Percentiles rank a stretch among this genome's conserved stretches.
Conservation (phyloP, 2,888 invertebrate genomes). For the Pelosia muscerda region DNA sequence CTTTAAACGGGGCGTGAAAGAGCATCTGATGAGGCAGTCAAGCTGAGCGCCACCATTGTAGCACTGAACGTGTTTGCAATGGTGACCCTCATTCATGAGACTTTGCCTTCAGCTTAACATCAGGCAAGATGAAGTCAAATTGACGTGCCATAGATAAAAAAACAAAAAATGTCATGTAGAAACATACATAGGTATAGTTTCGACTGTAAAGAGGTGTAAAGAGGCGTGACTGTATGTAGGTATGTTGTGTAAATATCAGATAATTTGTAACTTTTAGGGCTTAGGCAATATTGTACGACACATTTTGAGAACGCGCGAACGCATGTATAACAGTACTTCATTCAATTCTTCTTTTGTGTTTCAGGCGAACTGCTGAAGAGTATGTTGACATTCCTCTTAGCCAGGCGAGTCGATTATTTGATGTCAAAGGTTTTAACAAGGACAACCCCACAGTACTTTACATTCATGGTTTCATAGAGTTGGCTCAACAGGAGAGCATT, state of each 20-base stretch:
- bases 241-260: not conserved
- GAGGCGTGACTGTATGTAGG: too few relatives aligned
- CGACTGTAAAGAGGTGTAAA: too few relatives aligned
- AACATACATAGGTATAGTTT: too few relatives aligned
- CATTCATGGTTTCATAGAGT: slow-evolving; percentile 87
- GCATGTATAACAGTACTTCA: not conserved
- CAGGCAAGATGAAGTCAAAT: too few relatives aligned
- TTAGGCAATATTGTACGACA: not conserved
- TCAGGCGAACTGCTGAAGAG: slow-evolving; percentile 71
- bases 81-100: too few relatives aligned
- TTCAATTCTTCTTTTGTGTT: slow-evolving; percentile 24
- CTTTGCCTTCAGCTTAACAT: too few relatives aligned
- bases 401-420: slow-evolving; percentile 77
- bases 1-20: too few relatives aligned
- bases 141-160: too few relatives aligned
- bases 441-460: slow-evolving; percentile 85
- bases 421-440: slow-evolving; percentile 79
- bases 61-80: too few relatives aligned
- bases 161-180: too few relatives aligned
- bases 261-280: not conserved
- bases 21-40: too few relatives aligned
- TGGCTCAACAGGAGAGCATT: slow-evolving; percentile 86
- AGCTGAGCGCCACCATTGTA: too few relatives aligned
- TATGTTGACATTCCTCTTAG: slow-evolving; percentile 83
- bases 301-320: not conserved